These are phyloP conservation scores for Siniperca chuatsi DNA, from an alignment of 2,113 vertebrate species.

Conservation along the genomic window DNA sequence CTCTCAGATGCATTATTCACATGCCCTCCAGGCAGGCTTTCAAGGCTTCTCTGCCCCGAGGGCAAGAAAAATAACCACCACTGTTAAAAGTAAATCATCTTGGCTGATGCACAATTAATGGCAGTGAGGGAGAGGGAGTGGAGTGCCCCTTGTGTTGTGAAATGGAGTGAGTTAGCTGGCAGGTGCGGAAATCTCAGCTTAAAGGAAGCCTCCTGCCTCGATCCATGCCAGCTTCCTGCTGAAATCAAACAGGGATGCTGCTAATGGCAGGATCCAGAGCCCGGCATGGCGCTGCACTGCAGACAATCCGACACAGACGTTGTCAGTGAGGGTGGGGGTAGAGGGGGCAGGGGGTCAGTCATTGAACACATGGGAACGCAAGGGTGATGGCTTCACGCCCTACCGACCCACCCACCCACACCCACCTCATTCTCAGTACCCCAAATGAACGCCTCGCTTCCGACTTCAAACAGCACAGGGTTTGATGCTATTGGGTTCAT, in stretches of 20 bases:
- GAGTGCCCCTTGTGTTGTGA: constrained; percentile 50
- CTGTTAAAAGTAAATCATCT: constrained; percentile 99
- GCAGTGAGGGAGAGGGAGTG: constrained; percentile 86
- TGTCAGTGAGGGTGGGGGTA: not conserved
- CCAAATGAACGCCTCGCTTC: not conserved
- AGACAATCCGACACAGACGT: constrained; percentile 37
- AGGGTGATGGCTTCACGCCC: constrained; percentile 26
- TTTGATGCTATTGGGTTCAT: constrained; percentile 24
- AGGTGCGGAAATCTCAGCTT: constrained; percentile 91
- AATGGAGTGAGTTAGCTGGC: constrained; percentile 43
- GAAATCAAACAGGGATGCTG: constrained; percentile 84
- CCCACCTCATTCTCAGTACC: constrained; percentile 16
- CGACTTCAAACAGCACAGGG: constrained; percentile 4
- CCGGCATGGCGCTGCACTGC: constrained; percentile 1
- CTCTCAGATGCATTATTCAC: constrained; percentile 99
- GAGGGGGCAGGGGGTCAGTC: not conserved
- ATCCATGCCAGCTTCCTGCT: constrained; percentile 78
- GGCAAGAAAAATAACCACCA: constrained; percentile 98
- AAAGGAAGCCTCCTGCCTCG: constrained; percentile 88
- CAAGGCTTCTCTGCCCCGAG: constrained; percentile 97
- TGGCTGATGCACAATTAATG: constrained; percentile 99
- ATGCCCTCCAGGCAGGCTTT: constrained; percentile 98
- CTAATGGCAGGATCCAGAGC: constrained; percentile 72
- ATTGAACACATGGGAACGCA: constrained; percentile 7
- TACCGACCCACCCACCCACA: constrained; percentile 15